Evolutionary conservation across 2,888 invertebrate species (phyloP).

Genomic region (Apoda limacodes): DNA sequence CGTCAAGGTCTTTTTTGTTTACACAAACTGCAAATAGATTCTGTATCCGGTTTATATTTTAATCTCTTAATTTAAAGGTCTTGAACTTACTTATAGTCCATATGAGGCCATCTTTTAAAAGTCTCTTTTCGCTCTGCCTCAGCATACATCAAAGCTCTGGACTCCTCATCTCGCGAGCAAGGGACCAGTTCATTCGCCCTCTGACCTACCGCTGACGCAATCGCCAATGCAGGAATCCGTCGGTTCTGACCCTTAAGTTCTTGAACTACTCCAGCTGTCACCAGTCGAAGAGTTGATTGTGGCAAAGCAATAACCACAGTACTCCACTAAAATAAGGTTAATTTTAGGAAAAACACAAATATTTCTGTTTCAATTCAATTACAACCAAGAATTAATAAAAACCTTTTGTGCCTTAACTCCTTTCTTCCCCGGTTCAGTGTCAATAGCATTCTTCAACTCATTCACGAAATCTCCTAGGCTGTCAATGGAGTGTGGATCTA

Average conservation of each 20-base stretch:
- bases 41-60: no score
- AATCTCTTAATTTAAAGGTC: no score
- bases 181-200: slow-evolving; percentile 83
- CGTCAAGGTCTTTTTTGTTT: no score
- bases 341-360: not conserved
- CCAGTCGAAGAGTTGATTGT: slow-evolving; percentile 81
- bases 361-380: no score
- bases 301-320: slow-evolving; percentile 87
- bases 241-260: slow-evolving; percentile 86
- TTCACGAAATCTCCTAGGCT: slow-evolving; percentile 81
- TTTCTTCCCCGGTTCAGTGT: slow-evolving; percentile 79
- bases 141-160: slow-evolving; percentile 82
- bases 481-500: slow-evolving; percentile 81
- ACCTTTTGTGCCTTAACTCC: slow-evolving; percentile 94
- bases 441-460: slow-evolving; percentile 82
- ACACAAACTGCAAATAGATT: no score
- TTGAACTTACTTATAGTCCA: slow-evolving; percentile 94
- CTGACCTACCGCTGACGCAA: slow-evolving; percentile 91
- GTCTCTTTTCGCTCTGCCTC: slow-evolving; percentile 92
- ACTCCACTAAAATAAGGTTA: slow-evolving; percentile 84
- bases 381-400: not conserved
- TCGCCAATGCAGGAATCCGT: slow-evolving; percentile 87
- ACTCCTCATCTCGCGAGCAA: slow-evolving; percentile 59
- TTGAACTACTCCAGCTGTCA: slow-evolving; percentile 82
- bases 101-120: slow-evolving; percentile 95